Evolutionary conservation across 1,140 invertebrate genomes (phyloP).

Genomic region (Drosophila setifemur): DNA sequence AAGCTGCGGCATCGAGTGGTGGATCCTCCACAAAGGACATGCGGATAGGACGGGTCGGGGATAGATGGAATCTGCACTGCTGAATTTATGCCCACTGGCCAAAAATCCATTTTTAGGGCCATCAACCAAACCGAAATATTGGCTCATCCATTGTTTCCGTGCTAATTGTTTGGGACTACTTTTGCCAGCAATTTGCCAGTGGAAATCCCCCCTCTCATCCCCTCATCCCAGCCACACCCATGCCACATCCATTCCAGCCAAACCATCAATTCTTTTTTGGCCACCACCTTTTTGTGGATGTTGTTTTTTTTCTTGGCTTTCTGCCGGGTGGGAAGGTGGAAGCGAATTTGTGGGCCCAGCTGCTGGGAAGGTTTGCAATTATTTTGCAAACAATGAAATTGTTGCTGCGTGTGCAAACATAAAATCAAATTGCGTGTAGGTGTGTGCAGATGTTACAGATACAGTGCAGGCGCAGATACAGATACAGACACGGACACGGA

Average conservation of each 20-base stretch:
- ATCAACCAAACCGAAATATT: slow-evolving; percentile 73
- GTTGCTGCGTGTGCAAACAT: slow-evolving; percentile 79
- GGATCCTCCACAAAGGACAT: slow-evolving; percentile 6
- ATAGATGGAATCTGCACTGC: slow-evolving; percentile 42
- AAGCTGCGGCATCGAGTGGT: slow-evolving; percentile 48
- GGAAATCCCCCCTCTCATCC: slow-evolving; percentile 9
- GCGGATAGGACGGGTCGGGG: not conserved
- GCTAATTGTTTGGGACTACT: slow-evolving; percentile 79
- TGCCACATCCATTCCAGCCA: not conserved
- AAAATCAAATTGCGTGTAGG: slow-evolving; percentile 76
- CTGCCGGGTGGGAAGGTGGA: not conserved
- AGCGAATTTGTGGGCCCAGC: slow-evolving; percentile 51
- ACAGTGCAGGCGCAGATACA: slow-evolving; percentile 26
- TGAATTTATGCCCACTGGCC: slow-evolving; percentile 74
- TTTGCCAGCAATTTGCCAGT: slow-evolving; percentile 58
- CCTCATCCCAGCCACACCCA: not conserved
- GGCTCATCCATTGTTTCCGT: slow-evolving; percentile 77
- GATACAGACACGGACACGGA: slow-evolving; percentile 1
- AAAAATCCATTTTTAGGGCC: slow-evolving; percentile 82
- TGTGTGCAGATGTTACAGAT: slow-evolving; percentile 54
- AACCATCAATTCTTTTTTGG: not conserved
- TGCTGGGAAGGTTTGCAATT: slow-evolving; percentile 71
- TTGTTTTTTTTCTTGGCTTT: too few relatives aligned
- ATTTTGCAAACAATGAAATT: slow-evolving; percentile 81
- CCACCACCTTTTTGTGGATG: not conserved